Evolutionary conservation across 2,797 vertebrate genomes (phyloP).

Genomic region (Falco novaeseelandiae): DNA sequence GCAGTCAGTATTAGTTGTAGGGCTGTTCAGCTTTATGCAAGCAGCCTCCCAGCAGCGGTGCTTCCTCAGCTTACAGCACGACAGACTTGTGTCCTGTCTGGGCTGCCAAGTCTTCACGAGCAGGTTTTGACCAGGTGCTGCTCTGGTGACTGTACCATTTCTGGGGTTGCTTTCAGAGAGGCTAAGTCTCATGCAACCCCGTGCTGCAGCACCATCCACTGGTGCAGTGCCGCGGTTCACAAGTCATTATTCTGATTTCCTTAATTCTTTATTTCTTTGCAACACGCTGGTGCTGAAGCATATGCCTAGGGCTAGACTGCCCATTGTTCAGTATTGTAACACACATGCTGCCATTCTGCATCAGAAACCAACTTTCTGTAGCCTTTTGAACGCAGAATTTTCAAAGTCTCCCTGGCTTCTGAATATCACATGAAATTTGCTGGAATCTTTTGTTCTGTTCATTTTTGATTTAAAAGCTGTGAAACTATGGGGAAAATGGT

Average conservation of each 20-base stretch:
- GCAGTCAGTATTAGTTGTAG: not conserved
- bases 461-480: not conserved
- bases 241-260: not conserved
- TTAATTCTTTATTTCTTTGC: not conserved
- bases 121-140: not conserved
- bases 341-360: not conserved
- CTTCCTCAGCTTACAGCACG: not conserved
- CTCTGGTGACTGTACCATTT: not conserved
- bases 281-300: not conserved
- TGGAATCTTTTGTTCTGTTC: not conserved
- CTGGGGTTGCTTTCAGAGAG: not conserved
- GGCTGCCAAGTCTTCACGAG: not conserved
- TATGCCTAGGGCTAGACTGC: not conserved
- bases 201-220: not conserved
- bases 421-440: not conserved
- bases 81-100: not conserved
- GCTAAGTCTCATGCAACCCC: not conserved
- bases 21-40: not conserved
- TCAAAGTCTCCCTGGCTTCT: not conserved
- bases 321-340: not conserved
- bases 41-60: accelerated
- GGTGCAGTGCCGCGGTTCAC: not conserved
- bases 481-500: not conserved
- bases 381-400: not conserved
- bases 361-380: not conserved